phyloP scores from a whole-genome alignment of 2,888 invertebrate species.

The Sphinx pinastri region DNA sequence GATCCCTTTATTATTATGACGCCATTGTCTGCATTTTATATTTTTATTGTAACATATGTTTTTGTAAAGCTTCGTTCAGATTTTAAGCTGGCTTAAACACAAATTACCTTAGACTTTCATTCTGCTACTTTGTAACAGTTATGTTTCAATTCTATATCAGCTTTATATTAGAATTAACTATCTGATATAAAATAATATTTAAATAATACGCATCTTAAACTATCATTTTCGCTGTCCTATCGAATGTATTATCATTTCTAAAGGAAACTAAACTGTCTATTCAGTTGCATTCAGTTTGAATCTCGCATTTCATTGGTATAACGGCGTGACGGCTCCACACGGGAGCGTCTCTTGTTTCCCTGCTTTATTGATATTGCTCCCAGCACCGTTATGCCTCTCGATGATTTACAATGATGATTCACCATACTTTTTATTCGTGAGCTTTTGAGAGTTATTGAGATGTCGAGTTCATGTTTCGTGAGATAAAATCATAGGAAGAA shows the following conservation, averaged over 20 bases:
- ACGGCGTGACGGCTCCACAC: neutral
- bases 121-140: too few relatives aligned
- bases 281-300: neutral
- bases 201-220: too few relatives aligned
- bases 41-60: neutral
- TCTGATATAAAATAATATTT: too few relatives aligned
- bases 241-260: too few relatives aligned
- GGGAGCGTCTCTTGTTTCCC: slow-evolving; percentile 23
- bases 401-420: slow-evolving; percentile 30
- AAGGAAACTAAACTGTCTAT: neutral
- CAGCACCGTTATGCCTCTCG: slow-evolving; percentile 30
- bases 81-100: neutral
- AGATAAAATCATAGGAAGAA: slow-evolving; percentile 6
- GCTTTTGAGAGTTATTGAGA: slow-evolving; percentile 19
- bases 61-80: neutral
- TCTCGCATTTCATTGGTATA: slow-evolving; percentile 15
- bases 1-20: neutral
- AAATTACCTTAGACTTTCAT: too few relatives aligned
- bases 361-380: slow-evolving; percentile 34
- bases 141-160: too few relatives aligned
- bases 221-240: too few relatives aligned
- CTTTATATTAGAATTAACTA: too few relatives aligned
- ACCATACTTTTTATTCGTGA: slow-evolving; percentile 17
- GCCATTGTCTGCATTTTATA: neutral
- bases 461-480: slow-evolving; percentile 25